Evolutionary conservation across 2,113 vertebrate species (phyloP).

Genomic region (Vombatus ursinus): DNA sequence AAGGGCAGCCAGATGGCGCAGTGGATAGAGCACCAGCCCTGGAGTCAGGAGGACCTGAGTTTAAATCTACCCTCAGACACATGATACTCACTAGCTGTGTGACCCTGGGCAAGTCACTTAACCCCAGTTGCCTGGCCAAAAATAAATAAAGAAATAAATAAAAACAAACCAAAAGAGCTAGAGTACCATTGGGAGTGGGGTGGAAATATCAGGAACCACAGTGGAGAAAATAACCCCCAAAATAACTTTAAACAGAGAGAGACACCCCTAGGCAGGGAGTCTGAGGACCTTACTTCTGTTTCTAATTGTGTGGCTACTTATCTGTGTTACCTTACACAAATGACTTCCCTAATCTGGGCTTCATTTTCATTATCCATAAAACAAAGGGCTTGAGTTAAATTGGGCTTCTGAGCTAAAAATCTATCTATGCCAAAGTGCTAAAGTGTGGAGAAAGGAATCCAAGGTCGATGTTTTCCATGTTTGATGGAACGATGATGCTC

Average conservation of each 20-base stretch:
- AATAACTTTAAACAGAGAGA: neutral
- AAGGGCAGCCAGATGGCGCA: no score
- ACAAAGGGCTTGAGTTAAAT: neutral
- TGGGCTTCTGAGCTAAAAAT: neutral
- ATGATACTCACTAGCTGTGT: no score
- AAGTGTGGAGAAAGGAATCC: neutral
- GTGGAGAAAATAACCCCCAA: neutral
- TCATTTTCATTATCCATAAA: neutral
- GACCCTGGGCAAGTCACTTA: no score
- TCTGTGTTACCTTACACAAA: neutral
- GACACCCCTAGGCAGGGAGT: neutral
- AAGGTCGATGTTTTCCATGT: neutral
- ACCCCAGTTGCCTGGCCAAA: no score
- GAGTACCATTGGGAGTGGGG: neutral
- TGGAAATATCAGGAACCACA: neutral
- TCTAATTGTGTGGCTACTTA: neutral
- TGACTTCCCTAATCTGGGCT: neutral
- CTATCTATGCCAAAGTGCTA: neutral
- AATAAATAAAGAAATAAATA: no score
- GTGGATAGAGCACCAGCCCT: no score
- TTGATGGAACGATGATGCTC: neutral
- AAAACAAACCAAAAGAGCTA: neutral
- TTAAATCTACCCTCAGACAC: no score
- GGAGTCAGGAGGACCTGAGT: no score
- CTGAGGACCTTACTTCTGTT: neutral